Evolutionary conservation across 2,888 invertebrate species (phyloP).

Genomic region (Catocala nupta): DNA sequence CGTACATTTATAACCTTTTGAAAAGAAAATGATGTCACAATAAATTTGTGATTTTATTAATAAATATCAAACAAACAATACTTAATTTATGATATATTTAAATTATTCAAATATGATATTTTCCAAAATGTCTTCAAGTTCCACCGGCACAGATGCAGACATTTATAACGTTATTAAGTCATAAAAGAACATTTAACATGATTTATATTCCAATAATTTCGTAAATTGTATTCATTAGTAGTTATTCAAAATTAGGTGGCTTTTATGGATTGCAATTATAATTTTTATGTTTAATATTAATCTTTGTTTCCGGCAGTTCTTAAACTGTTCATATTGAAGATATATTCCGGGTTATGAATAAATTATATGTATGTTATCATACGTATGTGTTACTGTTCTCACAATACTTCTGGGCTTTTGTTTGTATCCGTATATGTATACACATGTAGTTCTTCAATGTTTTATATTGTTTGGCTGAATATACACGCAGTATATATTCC

Average conservation of each 20-base stretch:
- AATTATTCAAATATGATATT: slow-evolving; percentile 1
- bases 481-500: no score
- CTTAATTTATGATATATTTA: neutral
- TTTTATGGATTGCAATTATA: slow-evolving; percentile 8
- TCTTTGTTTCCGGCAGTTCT: slow-evolving; percentile 11
- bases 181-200: slow-evolving; percentile 3
- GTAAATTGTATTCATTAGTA: neutral
- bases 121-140: neutral
- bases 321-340: neutral
- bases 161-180: slow-evolving; percentile 1
- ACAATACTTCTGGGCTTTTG: no score
- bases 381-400: neutral
- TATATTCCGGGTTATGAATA: slow-evolving; percentile 6
- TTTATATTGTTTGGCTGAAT: no score
- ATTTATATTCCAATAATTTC: slow-evolving; percentile 10
- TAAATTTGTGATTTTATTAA: no score
- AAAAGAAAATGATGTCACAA: no score
- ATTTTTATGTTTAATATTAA: slow-evolving; percentile 6
- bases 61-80: neutral
- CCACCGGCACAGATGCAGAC: neutral
- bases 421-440: no score
- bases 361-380: neutral
- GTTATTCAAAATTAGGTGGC: slow-evolving; percentile 1
- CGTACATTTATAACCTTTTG: no score
- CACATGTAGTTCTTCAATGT: no score